These are phyloP conservation scores for Porphyrio hochstetteri DNA, from an alignment of 2,113 vertebrate genomes.

Conservation along the genomic window DNA sequence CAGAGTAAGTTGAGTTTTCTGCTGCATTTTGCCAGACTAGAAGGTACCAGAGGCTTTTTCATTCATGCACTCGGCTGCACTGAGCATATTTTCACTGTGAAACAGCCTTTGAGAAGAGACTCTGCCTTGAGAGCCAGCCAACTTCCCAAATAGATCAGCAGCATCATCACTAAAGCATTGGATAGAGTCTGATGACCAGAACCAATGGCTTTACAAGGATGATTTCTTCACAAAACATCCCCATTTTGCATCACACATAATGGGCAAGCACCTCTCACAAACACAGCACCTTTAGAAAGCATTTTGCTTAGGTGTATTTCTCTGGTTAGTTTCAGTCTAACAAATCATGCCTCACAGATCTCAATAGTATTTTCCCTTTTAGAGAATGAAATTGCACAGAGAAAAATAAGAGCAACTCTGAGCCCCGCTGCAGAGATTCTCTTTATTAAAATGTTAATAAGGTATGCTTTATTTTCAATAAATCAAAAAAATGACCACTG, in stretches of 20 bases:
- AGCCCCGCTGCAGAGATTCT: conserved; percentile 40
- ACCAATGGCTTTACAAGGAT: conserved; percentile 96
- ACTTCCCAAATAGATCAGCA: conserved; percentile 97
- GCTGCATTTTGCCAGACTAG: conserved; percentile 92
- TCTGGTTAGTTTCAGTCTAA: conserved; percentile 64
- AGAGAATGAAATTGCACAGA: conserved; percentile 44
- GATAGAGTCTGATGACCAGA: conserved; percentile 90
- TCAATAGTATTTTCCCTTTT: conserved; percentile 23
- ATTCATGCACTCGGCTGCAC: conserved; percentile 87
- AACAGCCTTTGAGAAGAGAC: conserved; percentile 87
- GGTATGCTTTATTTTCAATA: conserved; percentile 73
- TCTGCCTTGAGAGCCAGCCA: conserved; percentile 89
- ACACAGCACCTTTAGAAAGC: conserved; percentile 65
- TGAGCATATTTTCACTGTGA: conserved; percentile 99
- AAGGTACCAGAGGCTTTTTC: conserved; percentile 85
- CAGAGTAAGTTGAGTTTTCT: conserved; percentile 84
- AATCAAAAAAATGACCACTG: conserved; percentile 57
- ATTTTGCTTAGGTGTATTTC: conserved; percentile 53
- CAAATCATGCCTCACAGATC: conserved; percentile 63
- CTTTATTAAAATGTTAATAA: conserved; percentile 79
- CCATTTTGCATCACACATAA: conserved; percentile 77
- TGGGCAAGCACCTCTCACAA: conserved; percentile 63
- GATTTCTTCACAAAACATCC: conserved; percentile 84
- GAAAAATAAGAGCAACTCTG: conserved; percentile 37
- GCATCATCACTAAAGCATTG: conserved; percentile 92